These are phyloP conservation scores for Meteorus colon DNA, from an alignment of 2,888 invertebrate species.

Conservation along the genomic window DNA sequence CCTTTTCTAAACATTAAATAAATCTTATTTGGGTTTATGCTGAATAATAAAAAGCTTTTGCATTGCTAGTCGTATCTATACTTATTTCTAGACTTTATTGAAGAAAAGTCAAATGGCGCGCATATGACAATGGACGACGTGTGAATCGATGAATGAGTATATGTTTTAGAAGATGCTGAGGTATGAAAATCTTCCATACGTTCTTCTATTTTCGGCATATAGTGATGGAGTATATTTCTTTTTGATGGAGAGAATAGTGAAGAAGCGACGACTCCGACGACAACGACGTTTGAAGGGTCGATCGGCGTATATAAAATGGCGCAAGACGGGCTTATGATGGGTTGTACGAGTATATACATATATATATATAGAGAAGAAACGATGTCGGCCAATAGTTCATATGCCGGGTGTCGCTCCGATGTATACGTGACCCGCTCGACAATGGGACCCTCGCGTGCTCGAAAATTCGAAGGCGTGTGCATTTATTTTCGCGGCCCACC, in stretches of 20 bases:
- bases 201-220: not conserved
- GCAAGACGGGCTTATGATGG: conserved; percentile 29
- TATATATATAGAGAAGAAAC: conserved; percentile 48
- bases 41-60: not conserved
- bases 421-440: conserved; percentile 59
- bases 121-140: conserved; percentile 34
- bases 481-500: conserved; percentile 59
- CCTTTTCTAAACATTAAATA: too few relatives aligned
- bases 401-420: conserved; percentile 59
- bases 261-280: conserved; percentile 13
- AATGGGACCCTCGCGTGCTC: conserved; percentile 54
- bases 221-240: conserved; percentile 37
- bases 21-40: too few relatives aligned
- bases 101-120: conserved; percentile 39
- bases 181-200: conserved; percentile 39
- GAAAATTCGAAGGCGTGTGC: conserved; percentile 60
- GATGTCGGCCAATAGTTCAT: conserved; percentile 64
- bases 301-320: conserved; percentile 6
- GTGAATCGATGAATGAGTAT: conserved; percentile 41
- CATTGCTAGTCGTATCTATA: conserved; percentile 14
- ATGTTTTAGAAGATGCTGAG: conserved; percentile 42
- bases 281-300: conserved; percentile 26
- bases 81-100: conserved; percentile 13
- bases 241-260: conserved; percentile 25
- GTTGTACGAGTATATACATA: conserved; percentile 12